These are phyloP conservation scores for Drosophila sturtevanti DNA, from an alignment of 1,140 invertebrate genomes.

Conservation along the genomic window DNA sequence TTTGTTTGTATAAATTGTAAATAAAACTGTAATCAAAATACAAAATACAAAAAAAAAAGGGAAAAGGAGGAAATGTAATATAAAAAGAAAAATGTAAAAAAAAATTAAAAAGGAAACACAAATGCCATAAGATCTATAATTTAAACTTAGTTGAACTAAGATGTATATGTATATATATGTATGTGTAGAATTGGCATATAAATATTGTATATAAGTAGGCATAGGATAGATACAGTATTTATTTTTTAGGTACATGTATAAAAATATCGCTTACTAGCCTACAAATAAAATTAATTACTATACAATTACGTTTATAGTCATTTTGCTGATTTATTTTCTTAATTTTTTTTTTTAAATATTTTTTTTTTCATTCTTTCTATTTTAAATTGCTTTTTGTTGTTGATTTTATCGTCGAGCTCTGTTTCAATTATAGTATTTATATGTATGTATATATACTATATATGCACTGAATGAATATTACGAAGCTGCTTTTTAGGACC, in stretches of 20 bases:
- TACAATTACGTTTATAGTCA: constrained; percentile 4
- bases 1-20: constrained; percentile 51
- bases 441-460: background rate
- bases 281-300: constrained; percentile 17
- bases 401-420: background rate
- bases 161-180: constrained; percentile 18
- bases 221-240: constrained; percentile 2
- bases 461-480: constrained; percentile 4
- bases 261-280: constrained; percentile 12
- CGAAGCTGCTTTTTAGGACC: background rate
- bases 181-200: constrained; percentile 4
- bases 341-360: background rate
- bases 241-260: constrained; percentile 23
- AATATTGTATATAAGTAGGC: constrained; percentile 25
- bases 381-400: background rate
- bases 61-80: constrained; percentile 5
- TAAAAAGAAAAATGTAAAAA: constrained; percentile 4
- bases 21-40: constrained; percentile 74
- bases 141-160: constrained; percentile 67
- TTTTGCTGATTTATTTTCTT: background rate
- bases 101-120: constrained; percentile 14
- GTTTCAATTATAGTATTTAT: background rate
- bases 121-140: constrained; percentile 9
- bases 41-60: constrained; percentile 24
- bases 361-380: background rate